A percentile compares a stretch with the other conserved stretches of the same genome.
Evolutionary conservation across 1,140 invertebrate species (phyloP).

Genomic region (Spodoptera litura): DNA sequence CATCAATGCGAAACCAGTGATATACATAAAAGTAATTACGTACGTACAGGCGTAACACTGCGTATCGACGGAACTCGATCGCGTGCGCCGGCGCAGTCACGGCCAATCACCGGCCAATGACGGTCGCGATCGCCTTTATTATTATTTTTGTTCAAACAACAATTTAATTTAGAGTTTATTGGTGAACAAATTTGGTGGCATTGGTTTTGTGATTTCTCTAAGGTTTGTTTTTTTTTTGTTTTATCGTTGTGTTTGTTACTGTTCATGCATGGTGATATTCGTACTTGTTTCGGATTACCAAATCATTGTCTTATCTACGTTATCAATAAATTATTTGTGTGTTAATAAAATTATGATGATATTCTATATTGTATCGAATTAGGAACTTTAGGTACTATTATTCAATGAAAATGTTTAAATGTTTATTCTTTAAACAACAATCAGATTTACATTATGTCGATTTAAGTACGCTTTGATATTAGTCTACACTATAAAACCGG

Average conservation of each 20-base stretch:
- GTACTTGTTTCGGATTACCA: not conserved
- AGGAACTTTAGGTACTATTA: too few species aligned
- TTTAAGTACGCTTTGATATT: too few species aligned
- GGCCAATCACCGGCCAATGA: not conserved
- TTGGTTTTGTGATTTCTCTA: too few species aligned
- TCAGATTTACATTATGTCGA: too few species aligned
- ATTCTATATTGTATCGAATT: not conserved
- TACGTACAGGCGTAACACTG: not conserved
- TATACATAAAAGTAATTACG: constrained; percentile 8
- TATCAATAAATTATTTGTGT: not conserved
- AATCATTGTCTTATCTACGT: not conserved
- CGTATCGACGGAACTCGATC: constrained; percentile 12
- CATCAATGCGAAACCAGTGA: not conserved
- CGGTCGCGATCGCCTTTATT: not conserved
- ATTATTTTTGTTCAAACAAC: not conserved
- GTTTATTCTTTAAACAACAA: too few species aligned
- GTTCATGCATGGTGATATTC: too few species aligned
- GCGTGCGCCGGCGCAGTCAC: constrained; percentile 23
- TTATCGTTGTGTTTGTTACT: too few species aligned
- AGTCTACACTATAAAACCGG: too few species aligned
- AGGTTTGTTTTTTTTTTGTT: too few species aligned
- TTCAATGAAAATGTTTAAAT: too few species aligned
- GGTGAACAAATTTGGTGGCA: not conserved
- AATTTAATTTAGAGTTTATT: not conserved
- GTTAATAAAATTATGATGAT: not conserved